A percentile compares a stretch with the other conserved stretches of the same genome.
phyloP scores from a whole-genome alignment of 2,113 vertebrate genomes.

The Cyprinodon tularosa region DNA sequence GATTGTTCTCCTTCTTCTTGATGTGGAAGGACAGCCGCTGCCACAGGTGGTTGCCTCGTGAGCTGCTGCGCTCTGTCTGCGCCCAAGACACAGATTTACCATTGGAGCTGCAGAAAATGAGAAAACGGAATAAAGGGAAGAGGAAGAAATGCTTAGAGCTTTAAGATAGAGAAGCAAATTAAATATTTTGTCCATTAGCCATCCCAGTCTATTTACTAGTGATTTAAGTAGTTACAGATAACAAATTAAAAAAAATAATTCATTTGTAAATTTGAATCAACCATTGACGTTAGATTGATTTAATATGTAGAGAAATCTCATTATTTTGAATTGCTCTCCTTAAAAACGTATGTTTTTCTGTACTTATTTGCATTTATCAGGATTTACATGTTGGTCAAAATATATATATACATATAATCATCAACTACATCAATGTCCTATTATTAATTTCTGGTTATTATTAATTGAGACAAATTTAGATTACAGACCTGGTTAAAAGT shows the following conservation, averaged over 20 bases:
- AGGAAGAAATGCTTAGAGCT: background rate
- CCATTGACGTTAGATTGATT: slow-evolving; percentile 11
- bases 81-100: slow-evolving; percentile 98
- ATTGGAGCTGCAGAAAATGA: slow-evolving; percentile 85
- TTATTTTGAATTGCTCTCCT: background rate
- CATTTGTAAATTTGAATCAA: background rate
- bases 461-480: background rate
- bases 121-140: background rate
- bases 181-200: slow-evolving; percentile 6
- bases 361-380: background rate
- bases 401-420: background rate
- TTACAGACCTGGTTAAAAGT: background rate
- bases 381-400: background rate
- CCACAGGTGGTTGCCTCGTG: slow-evolving; percentile 94
- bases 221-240: slow-evolving; percentile 3
- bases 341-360: background rate
- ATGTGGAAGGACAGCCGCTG: slow-evolving; percentile 95
- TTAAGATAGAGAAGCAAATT: background rate
- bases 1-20: slow-evolving; percentile 97
- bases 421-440: background rate
- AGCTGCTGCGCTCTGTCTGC: slow-evolving; percentile 89
- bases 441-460: background rate
- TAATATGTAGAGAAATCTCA: background rate
- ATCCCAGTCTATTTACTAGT: background rate
- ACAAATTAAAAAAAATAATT: slow-evolving; percentile 19